Conservation (phyloP, 2,797 vertebrate genomes). For the Cirrhinus mrigala region DNA sequence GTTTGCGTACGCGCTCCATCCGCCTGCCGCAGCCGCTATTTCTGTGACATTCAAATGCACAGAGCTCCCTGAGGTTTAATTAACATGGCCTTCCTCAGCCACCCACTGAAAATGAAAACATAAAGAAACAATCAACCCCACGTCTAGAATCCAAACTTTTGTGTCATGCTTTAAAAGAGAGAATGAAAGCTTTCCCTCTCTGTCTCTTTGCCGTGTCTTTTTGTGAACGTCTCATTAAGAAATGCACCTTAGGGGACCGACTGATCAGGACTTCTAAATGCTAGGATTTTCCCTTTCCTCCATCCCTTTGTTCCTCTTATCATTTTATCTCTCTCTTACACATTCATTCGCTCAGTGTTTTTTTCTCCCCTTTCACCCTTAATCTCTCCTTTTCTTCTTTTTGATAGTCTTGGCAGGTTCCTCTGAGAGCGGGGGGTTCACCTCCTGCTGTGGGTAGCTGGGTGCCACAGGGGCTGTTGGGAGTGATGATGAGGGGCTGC, state of each 20-base stretch:
- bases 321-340: constrained; percentile 63
- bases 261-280: constrained; percentile 78
- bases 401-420: constrained; percentile 44
- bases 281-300: constrained; percentile 69
- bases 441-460: constrained; percentile 42
- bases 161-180: constrained; percentile 50
- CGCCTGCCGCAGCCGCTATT: constrained; percentile 71
- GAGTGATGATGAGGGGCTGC: constrained; percentile 53
- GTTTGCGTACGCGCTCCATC: constrained; percentile 70
- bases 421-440: constrained; percentile 23
- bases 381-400: constrained; percentile 48
- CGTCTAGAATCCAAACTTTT: constrained; percentile 15
- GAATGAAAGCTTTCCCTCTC: constrained; percentile 49
- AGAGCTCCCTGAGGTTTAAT: constrained; percentile 80
- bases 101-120: constrained; percentile 69
- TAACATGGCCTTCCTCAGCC: constrained; percentile 79
- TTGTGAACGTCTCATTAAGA: constrained; percentile 75
- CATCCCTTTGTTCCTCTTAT: constrained; percentile 58
- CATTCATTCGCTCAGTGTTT: constrained; percentile 8
- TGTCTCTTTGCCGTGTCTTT: constrained; percentile 53
- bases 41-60: constrained; percentile 80
- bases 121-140: constrained; percentile 72
- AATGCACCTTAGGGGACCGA: constrained; percentile 72
- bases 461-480: constrained; percentile 50
- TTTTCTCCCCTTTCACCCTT: constrained; percentile 25